Percentiles rank a stretch among this genome's conserved stretches.
Conservation (phyloP, 2,797 vertebrate species). For the Crocodylus rhombifer region DNA sequence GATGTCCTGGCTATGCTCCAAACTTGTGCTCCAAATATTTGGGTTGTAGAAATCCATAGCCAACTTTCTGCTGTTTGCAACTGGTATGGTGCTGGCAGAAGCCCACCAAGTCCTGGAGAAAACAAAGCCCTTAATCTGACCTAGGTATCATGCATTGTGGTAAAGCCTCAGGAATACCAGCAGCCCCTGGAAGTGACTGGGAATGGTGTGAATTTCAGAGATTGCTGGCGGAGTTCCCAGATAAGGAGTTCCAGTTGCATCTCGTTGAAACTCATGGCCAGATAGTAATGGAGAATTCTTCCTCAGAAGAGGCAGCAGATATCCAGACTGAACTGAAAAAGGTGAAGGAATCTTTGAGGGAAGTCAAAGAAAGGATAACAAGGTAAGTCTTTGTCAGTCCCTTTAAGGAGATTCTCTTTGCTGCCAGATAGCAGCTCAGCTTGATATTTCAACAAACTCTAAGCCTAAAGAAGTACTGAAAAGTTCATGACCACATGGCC, state of each 20-base stretch:
- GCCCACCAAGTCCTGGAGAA: constrained; percentile 41
- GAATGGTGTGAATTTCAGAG: constrained; percentile 79
- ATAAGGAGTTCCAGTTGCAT: constrained; percentile 90
- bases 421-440: neutral
- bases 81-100: constrained; percentile 48
- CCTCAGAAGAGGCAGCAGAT: constrained; percentile 85
- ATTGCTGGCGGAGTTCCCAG: constrained; percentile 87
- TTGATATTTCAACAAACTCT: neutral
- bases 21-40: neutral
- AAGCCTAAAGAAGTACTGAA: neutral
- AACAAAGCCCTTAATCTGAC: constrained; percentile 47
- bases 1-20: neutral
- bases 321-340: constrained; percentile 84
- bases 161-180: constrained; percentile 35
- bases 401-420: neutral
- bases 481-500: neutral
- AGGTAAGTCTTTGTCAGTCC: constrained; percentile 58
- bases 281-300: constrained; percentile 84
- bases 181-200: constrained; percentile 52
- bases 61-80: neutral
- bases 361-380: constrained; percentile 55
- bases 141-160: neutral
- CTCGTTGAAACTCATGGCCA: constrained; percentile 84
- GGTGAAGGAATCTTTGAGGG: constrained; percentile 81
- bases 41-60: constrained; percentile 14